Evolutionary conservation across 2,113 vertebrate species (phyloP).

Genomic region (Felis catus): F.catus_Fca126_mat1.0 CM031412.1:14972501-14973000

Average conservation of each 20-base stretch:
- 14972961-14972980: conserved; percentile 89
- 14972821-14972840: conserved; percentile 97
- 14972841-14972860: conserved; percentile 98
- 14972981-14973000: conserved; percentile 89
- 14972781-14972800: conserved; percentile 96
- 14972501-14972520: background rate
- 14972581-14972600: background rate
- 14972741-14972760: rapidly evolving
- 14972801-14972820: conserved; percentile 97
- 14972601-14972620: background rate
- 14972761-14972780: conserved; percentile 90
- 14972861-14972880: conserved; percentile 98
- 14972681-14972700: background rate
- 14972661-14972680: background rate
- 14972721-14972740: background rate
- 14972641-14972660: background rate
- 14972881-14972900: conserved; percentile 95
- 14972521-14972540: background rate
- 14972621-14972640: background rate
- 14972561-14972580: background rate
- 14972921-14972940: conserved; percentile 97
- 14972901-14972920: conserved; percentile 98
- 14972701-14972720: background rate
- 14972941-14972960: conserved; percentile 97
- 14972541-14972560: background rate